Percentiles rank a stretch among this genome's conserved stretches.
Conservation (phyloP, 1,140 invertebrate species). For the Ericerus pela region DNA sequence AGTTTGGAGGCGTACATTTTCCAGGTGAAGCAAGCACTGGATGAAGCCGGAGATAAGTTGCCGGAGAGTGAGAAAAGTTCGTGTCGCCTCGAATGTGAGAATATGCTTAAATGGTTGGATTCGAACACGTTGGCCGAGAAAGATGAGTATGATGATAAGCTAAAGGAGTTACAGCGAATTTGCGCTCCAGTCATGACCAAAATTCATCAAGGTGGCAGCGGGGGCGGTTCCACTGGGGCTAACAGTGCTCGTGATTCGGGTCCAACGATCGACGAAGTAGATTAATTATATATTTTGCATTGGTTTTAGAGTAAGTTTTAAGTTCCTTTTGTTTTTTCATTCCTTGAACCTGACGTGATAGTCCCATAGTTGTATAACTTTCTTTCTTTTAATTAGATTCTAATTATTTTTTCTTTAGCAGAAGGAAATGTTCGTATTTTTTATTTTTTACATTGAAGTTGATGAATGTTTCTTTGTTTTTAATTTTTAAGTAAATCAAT, state of each 20-base stretch:
- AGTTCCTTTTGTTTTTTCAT: background rate
- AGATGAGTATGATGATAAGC: slow-evolving; percentile 44
- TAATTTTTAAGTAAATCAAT: too few relatives aligned
- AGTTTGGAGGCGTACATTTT: slow-evolving; percentile 69
- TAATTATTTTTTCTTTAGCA: background rate
- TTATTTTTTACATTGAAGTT: background rate
- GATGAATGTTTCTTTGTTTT: background rate
- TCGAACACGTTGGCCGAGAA: slow-evolving; percentile 43
- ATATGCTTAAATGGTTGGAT: slow-evolving; percentile 45
- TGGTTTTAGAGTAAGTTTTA: background rate
- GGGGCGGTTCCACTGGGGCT: too few relatives aligned
- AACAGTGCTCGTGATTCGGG: too few relatives aligned
- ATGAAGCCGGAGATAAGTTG: slow-evolving; percentile 31
- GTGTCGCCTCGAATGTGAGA: slow-evolving; percentile 36
- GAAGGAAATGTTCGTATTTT: background rate
- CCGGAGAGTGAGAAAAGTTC: slow-evolving; percentile 30
- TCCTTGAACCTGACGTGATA: background rate
- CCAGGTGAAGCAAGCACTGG: slow-evolving; percentile 48
- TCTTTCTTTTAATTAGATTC: too few relatives aligned
- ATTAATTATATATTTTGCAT: slow-evolving; percentile 2
- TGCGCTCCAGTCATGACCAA: slow-evolving; percentile 41
- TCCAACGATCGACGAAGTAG: background rate
- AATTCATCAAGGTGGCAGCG: slow-evolving; percentile 29
- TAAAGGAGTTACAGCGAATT: slow-evolving; percentile 36
- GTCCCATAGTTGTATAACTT: background rate